Evolutionary conservation across 2,113 vertebrate species (phyloP).

Genomic region (Pycnonotus jocosus): DNA sequence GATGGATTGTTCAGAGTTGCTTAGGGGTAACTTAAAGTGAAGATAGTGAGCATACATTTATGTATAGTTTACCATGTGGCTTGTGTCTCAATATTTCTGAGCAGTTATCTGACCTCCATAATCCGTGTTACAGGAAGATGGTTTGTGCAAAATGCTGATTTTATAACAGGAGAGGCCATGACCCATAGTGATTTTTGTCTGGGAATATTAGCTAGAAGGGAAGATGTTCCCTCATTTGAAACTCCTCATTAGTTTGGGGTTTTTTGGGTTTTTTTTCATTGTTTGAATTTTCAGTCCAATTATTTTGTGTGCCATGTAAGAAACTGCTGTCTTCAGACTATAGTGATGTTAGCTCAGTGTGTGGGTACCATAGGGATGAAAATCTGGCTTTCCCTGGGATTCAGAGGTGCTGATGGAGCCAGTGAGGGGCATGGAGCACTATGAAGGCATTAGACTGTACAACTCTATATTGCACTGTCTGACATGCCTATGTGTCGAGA

Average conservation of each 20-base stretch:
- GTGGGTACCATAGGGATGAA: not conserved
- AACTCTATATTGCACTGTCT: not conserved
- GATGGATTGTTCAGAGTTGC: not conserved
- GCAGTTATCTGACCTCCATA: not conserved
- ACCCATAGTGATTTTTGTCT: not conserved
- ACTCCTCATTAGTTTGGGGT: not conserved
- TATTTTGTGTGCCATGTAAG: not conserved
- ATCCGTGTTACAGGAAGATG: not conserved
- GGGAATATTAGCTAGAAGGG: not conserved
- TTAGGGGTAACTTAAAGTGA: not conserved
- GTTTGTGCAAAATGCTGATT: not conserved
- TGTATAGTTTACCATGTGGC: not conserved
- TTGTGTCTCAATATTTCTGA: not conserved
- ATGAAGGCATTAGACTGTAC: not conserved
- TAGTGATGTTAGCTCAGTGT: not conserved
- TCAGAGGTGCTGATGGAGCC: not conserved
- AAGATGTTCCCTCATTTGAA: not conserved
- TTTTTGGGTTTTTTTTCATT: not conserved
- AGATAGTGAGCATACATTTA: not conserved
- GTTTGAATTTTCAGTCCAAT: not conserved
- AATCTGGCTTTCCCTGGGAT: not conserved
- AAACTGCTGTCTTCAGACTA: fast-evolving
- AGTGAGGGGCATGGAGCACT: fast-evolving
- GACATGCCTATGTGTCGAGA: not conserved
- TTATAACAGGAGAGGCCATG: not conserved